A percentile compares a stretch with the other conserved stretches of the same genome.
These are phyloP conservation scores for Cricetomys ansorgei DNA, from an alignment of 2,113 vertebrate genomes.

Conservation along the genomic window DNA sequence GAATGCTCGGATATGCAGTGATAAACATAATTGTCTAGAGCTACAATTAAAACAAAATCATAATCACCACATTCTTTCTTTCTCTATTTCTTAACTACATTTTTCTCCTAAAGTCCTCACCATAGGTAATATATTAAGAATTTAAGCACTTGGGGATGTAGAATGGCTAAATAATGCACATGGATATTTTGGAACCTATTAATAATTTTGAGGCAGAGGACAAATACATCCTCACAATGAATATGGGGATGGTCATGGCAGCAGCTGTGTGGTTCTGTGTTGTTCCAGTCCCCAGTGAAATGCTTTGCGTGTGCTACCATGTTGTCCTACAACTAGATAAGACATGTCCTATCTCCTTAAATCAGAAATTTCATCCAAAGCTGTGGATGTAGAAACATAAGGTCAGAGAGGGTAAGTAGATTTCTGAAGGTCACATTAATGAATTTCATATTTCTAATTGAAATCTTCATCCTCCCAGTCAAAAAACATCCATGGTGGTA, in stretches of 20 bases:
- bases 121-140: not conserved
- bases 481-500: not conserved
- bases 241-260: not conserved
- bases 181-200: not conserved
- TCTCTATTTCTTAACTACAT: slow-evolving; percentile 17
- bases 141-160: not conserved
- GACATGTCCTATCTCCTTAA: not conserved
- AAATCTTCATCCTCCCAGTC: not conserved
- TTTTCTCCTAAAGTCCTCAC: not conserved
- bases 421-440: not conserved
- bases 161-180: not conserved
- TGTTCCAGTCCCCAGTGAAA: not conserved
- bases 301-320: not conserved
- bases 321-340: not conserved
- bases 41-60: not conserved
- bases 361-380: not conserved
- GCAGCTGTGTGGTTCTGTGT: not conserved
- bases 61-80: not conserved
- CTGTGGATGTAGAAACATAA: not conserved
- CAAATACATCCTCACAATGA: not conserved
- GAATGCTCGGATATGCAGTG: not conserved
- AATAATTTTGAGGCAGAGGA: not conserved
- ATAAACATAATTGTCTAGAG: not conserved
- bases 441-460: not conserved
- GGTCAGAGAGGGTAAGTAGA: not conserved